Conservation (phyloP, 2,888 invertebrate species). For the Melinaea menophilus region DNA sequence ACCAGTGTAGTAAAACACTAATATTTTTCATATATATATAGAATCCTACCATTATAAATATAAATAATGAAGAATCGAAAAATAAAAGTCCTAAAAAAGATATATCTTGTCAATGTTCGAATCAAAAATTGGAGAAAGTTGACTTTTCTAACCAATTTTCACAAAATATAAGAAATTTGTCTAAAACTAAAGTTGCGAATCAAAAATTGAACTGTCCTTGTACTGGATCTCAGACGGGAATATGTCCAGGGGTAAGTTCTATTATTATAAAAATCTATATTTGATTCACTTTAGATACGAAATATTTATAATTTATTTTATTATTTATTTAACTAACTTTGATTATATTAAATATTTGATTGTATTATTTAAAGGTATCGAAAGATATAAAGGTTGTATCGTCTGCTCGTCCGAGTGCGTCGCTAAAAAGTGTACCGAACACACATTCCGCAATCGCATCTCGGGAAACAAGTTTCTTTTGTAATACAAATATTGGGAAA, state of each 20-base stretch:
- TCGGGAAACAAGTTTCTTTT: conserved; percentile 1
- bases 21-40: background rate
- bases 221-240: background rate
- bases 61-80: conserved; percentile 2
- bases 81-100: conserved; percentile 11
- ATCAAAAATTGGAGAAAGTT: conserved; percentile 5
- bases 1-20: no score
- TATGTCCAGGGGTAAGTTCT: background rate
- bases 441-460: background rate
- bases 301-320: no score
- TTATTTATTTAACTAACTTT: no score
- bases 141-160: conserved; percentile 12
- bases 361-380: background rate
- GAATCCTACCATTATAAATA: background rate
- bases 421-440: background rate
- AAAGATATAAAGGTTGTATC: background rate
- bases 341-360: no score
- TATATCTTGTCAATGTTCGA: conserved; percentile 36
- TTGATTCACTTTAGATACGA: no score
- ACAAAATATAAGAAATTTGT: conserved; percentile 1
- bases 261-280: background rate
- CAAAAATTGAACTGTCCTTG: background rate
- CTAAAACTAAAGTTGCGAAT: background rate
- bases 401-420: background rate
- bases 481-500: conserved; percentile 1